Base-by-base conservation (phyloP, 2,113 vertebrate species). In the Amphilophus citrinellus region DNA sequence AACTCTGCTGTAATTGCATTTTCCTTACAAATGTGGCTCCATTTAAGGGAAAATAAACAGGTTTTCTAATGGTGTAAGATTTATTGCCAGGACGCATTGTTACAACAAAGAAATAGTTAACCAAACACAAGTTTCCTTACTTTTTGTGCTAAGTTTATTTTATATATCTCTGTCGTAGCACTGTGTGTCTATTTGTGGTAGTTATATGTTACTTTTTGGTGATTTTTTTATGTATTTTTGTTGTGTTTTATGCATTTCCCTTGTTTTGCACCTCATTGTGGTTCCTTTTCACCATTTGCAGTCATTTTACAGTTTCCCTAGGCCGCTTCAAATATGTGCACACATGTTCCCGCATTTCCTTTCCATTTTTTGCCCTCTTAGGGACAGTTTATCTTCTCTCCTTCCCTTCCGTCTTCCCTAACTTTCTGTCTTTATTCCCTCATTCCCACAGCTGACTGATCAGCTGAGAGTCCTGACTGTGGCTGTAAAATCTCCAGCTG, bases 391-490 rank as follows among this genome's bases (percentile, higher is more conserved):
- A 53, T 35, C 39, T 59, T 56, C 50, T 77, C 35, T 24, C 2
- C 50, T 73, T 24, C 75, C 32, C 7, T 20, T 22, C 37, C 18
- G 5, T 37, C 53, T 20, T 9, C n/a, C 37, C 24, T 18, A 39
- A 18, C n/a, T 24, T 59, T 39, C 24, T 1, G 9, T n/a, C 5
- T 30, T 75, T 32, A 32, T n/a, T 14, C 47, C 60, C 32, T 35
- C 32, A 2, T 1, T 65, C 76, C 50, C 79, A 84, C 86, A 88
- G 84, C 82, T 88, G 84, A 89, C 65, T 79, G 84, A 86, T 89
- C 88, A 84, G 83, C 88, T 87, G 85, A 87, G 66, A 60, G 86
- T 27, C 57, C 66, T 42, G 57, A 27, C 66, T 32, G 27, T 11
- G 60, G 27, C 66, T 84, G 30, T 20, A 76, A 78, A 78, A 32